phyloP scores from a whole-genome alignment of 2,797 vertebrate genomes.

The Cheracebus regulus region DNA sequence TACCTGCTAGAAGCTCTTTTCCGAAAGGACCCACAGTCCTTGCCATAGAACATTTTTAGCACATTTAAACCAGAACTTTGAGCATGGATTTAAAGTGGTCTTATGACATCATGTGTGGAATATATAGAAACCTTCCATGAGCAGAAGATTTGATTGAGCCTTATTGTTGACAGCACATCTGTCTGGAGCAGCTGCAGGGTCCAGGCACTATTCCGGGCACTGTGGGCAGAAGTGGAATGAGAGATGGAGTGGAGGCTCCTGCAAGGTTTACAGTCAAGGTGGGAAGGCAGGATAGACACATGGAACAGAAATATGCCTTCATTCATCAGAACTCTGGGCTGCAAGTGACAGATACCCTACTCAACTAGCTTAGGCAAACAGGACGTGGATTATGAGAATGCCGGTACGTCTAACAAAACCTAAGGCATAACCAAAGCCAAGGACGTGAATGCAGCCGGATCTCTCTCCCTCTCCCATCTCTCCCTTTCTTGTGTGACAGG shows the following conservation, averaged over 20 bases:
- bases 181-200: slow-evolving; percentile 46
- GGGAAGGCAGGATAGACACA: not conserved
- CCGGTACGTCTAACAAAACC: not conserved
- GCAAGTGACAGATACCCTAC: not conserved
- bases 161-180: slow-evolving; percentile 44
- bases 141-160: slow-evolving; percentile 25
- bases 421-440: not conserved
- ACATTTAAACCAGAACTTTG: not conserved
- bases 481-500: not conserved
- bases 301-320: not conserved
- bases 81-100: slow-evolving; percentile 38
- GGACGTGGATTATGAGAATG: not conserved
- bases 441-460: not conserved
- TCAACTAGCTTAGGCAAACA: not conserved
- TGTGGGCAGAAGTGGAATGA: not conserved
- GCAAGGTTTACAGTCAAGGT: not conserved
- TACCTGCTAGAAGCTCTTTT: slow-evolving; percentile 7
- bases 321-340: not conserved
- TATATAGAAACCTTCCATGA: slow-evolving; percentile 56
- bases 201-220: slow-evolving; percentile 22
- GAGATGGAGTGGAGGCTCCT: not conserved
- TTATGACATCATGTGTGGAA: slow-evolving; percentile 51
- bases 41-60: slow-evolving; percentile 6
- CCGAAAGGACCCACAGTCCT: not conserved
- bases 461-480: too few relatives aligned